Evolutionary conservation across 2,888 invertebrate genomes (phyloP), one percentile per base, ranked within the genome.

Genomic region (Dasypolia templi): DNA sequence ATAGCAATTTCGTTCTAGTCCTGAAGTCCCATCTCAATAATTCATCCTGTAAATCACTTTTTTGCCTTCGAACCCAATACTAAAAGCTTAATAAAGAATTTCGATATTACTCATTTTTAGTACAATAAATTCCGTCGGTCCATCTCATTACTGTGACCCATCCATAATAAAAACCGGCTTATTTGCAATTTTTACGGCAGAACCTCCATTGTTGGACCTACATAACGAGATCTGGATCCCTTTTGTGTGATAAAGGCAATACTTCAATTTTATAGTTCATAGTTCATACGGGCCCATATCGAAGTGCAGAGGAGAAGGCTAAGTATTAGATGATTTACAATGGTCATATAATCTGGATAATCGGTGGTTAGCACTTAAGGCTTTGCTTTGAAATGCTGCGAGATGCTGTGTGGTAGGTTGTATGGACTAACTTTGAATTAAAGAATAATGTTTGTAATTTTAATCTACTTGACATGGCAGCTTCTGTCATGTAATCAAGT

Each of bases 201-300:
- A 75, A 84, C 82, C 86, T 87, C 91, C 89, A 91, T 94, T 94
- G 94, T 94, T 92, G 90, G 88, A 91, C 83, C 91, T 84, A 87
- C 83, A 89, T 92, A 92, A 93, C 91, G 91, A 93, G 93, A 94
- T 93, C 93, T 92, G 89, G 84, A 88, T 89, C 90, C 92, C 93
- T 92, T 95, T 94, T 94, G 91, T 94, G 88, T 90, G 90, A 92
- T 92, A 91, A 90, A 91, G 86, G 93, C 92, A 90, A 94, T 95
- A 91, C 94, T 94, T 95, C 94, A 95, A 95, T 93, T 95, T 96
- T 95, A 95, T 94, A 94, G 95, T 93, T 94, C 95, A 94, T 95
- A 95, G 95, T 95, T 95, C 95, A 93, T 89, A 90, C 86, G 82
- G 88, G 88, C 88, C 86, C 87, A 88, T 89, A 84, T 87, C 88